A percentile compares a stretch with the other conserved stretches of the same genome.
Evolutionary conservation across 2,113 vertebrate genomes (phyloP).

Genomic region (Lepisosteus osseus): DNA sequence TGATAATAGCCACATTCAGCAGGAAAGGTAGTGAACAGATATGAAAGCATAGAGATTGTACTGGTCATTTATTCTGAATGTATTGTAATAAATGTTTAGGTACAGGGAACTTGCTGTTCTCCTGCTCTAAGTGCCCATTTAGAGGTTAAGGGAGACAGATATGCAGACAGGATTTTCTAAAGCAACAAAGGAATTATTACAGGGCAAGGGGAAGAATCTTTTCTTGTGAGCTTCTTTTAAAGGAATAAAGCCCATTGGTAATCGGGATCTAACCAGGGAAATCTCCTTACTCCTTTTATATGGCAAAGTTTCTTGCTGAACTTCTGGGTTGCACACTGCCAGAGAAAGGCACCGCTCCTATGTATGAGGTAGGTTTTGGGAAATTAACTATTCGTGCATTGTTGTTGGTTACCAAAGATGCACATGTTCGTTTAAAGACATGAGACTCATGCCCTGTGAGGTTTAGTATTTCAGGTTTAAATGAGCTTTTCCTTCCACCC

Average conservation of each 20-base stretch:
- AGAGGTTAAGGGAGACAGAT: slow-evolving; percentile 8
- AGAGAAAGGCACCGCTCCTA: slow-evolving; percentile 61
- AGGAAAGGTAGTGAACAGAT: slow-evolving; percentile 41
- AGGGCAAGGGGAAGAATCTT: not conserved
- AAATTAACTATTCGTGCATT: slow-evolving; percentile 10
- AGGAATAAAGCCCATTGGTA: slow-evolving; percentile 4
- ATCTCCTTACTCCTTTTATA: slow-evolving; percentile 46
- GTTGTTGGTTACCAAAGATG: slow-evolving; percentile 14
- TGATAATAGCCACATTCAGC: slow-evolving; percentile 49
- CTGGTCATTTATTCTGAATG: slow-evolving; percentile 29
- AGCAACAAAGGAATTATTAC: slow-evolving; percentile 13
- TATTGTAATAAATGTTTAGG: not conserved
- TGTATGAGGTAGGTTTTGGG: slow-evolving; percentile 64
- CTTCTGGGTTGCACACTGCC: slow-evolving; percentile 74
- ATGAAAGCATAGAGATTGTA: slow-evolving; percentile 28
- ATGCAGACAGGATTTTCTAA: slow-evolving; percentile 2
- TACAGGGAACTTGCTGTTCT: not conserved
- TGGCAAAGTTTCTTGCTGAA: slow-evolving; percentile 82
- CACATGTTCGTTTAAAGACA: slow-evolving; percentile 14
- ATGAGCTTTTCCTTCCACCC: slow-evolving; percentile 33
- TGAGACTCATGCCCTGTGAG: slow-evolving; percentile 27
- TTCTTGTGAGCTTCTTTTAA: not conserved
- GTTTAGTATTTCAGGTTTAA: slow-evolving; percentile 16
- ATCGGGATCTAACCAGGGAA: slow-evolving; percentile 5
- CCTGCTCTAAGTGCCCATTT: not conserved